Evolutionary conservation across 1,140 invertebrate genomes (phyloP).

Genomic region (Formica exsecta): DNA sequence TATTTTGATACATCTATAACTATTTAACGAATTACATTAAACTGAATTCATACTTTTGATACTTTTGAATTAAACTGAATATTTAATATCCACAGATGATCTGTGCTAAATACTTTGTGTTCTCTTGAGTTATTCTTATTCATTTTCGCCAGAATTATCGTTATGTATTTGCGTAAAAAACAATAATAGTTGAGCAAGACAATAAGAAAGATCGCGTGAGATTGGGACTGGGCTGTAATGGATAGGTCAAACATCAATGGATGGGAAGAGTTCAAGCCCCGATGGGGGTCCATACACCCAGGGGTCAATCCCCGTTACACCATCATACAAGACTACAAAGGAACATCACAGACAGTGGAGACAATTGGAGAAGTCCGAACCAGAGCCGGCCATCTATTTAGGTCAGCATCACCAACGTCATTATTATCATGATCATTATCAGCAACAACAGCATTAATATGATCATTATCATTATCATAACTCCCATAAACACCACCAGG

Average conservation of each 20-base stretch:
- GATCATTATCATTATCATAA: constrained; percentile 71
- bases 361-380: constrained; percentile 78
- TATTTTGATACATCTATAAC: no score
- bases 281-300: constrained; percentile 88
- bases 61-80: background rate
- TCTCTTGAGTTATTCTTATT: constrained; percentile 75
- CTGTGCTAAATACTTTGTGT: constrained; percentile 78
- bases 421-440: constrained; percentile 67
- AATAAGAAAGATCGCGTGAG: constrained; percentile 80
- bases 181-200: constrained; percentile 83
- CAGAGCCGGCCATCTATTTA: constrained; percentile 80
- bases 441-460: constrained; percentile 70
- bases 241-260: constrained; percentile 86
- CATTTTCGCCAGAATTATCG: constrained; percentile 82
- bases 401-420: constrained; percentile 82
- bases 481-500: constrained; percentile 66
- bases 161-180: constrained; percentile 85
- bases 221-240: constrained; percentile 86
- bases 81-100: background rate
- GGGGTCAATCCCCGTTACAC: constrained; percentile 85
- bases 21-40: no score
- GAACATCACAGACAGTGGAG: constrained; percentile 79
- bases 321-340: constrained; percentile 84
- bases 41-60: no score
- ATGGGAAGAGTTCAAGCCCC: constrained; percentile 87